Evolutionary conservation across 1,140 invertebrate genomes (phyloP).

Genomic region (Plectrocnemia conspersa): DNA sequence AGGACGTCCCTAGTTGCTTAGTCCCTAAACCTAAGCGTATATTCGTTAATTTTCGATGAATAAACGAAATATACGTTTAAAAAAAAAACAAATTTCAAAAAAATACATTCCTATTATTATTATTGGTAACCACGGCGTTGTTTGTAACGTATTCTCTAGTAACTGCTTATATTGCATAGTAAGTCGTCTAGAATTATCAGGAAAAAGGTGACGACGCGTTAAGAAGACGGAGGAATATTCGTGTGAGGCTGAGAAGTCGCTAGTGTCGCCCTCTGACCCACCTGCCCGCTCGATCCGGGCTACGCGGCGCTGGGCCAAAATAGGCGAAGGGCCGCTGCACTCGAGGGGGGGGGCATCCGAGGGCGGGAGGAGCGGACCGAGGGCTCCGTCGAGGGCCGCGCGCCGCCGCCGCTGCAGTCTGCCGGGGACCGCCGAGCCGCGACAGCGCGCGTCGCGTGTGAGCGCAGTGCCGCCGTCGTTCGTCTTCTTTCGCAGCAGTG

Average conservation of each 20-base stretch:
- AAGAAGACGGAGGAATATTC: no score
- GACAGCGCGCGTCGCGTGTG: constrained; percentile 6
- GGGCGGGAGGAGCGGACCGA: not conserved
- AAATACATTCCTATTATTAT: no score
- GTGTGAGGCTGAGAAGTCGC: not conserved
- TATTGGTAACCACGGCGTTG: no score
- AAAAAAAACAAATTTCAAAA: no score
- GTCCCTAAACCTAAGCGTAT: no score
- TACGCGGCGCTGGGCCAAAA: not conserved
- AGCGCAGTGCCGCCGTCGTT: constrained; percentile 8
- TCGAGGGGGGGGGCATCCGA: constrained; percentile 2
- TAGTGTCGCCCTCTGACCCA: not conserved
- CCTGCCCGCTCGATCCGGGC: not conserved
- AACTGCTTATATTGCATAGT: no score
- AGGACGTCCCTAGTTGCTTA: no score
- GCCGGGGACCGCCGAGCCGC: constrained; percentile 2
- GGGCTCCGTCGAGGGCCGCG: not conserved
- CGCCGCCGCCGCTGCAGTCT: constrained; percentile 22
- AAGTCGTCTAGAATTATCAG: no score
- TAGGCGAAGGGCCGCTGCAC: constrained; percentile 3
- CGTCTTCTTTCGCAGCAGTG: not conserved
- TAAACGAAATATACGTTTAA: no score
- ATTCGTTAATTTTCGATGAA: no score
- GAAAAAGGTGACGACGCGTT: no score
- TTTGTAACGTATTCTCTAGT: no score